Conservation (phyloP, 2,888 invertebrate genomes). For the Philaethria dido region DNA sequence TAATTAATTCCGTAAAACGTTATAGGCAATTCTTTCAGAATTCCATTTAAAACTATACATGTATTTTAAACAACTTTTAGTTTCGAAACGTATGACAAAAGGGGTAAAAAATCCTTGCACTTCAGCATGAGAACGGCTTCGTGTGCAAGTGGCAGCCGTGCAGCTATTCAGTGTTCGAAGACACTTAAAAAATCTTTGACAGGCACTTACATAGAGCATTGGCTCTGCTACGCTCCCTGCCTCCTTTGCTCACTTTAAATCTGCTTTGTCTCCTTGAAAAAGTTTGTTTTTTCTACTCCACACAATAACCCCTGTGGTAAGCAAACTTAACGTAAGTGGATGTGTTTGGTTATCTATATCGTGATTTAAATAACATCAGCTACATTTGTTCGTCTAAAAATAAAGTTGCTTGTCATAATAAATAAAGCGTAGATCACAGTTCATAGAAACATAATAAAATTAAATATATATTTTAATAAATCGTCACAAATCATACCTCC, state of each 20-base stretch:
- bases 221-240: slow-evolving; percentile 40
- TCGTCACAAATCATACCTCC: slow-evolving; percentile 26
- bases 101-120: slow-evolving; percentile 49
- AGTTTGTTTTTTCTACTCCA: slow-evolving; percentile 35
- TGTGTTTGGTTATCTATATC: slow-evolving; percentile 1
- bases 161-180: slow-evolving; percentile 69
- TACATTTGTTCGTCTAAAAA: neutral
- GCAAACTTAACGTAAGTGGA: slow-evolving; percentile 8
- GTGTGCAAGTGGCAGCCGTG: slow-evolving; percentile 73
- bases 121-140: slow-evolving; percentile 57
- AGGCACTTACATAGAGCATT: slow-evolving; percentile 57
- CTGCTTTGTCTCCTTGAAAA: slow-evolving; percentile 51
- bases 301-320: slow-evolving; percentile 24
- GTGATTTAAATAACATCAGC: neutral
- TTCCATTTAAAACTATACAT: slow-evolving; percentile 39
- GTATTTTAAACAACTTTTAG: slow-evolving; percentile 37
- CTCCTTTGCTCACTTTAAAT: slow-evolving; percentile 44
- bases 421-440: neutral
- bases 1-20: too few species aligned
- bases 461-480: slow-evolving; percentile 13
- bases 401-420: neutral
- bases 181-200: slow-evolving; percentile 77
- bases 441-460: neutral
- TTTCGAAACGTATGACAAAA: slow-evolving; percentile 41
- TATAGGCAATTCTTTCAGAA: neutral